Conservation (phyloP, 1,140 invertebrate genomes). For the Cydia amplana region DNA sequence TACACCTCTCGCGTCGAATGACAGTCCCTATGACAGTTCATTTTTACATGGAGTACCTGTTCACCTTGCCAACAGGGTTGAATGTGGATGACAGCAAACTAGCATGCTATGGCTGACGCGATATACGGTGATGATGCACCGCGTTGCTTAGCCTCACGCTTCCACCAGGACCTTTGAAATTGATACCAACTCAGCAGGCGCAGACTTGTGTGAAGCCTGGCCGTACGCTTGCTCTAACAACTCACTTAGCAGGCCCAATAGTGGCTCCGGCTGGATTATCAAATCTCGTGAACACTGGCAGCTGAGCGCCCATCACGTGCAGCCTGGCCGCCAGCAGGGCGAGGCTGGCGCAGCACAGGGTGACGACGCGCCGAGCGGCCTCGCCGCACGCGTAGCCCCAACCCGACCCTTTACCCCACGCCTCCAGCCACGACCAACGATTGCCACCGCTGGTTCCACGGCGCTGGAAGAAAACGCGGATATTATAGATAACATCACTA, state of each 20-base stretch:
- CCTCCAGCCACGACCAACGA: constrained; percentile 64
- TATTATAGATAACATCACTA: background rate
- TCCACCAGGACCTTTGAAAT: no score
- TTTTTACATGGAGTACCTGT: no score
- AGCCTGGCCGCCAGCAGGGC: constrained; percentile 91
- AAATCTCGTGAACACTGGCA: constrained; percentile 96
- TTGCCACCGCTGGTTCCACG: constrained; percentile 82
- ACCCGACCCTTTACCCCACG: constrained; percentile 66
- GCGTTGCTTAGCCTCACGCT: no score
- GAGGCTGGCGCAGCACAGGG: constrained; percentile 89
- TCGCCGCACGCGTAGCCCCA: constrained; percentile 84
- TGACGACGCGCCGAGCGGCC: constrained; percentile 87
- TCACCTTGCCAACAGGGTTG: no score
- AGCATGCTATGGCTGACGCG: no score
- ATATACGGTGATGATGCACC: no score
- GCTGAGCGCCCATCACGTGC: constrained; percentile 96
- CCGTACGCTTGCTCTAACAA: background rate
- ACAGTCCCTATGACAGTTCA: no score
- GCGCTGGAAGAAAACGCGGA: constrained; percentile 79
- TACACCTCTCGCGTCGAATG: no score
- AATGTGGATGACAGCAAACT: no score
- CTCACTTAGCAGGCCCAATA: constrained; percentile 59
- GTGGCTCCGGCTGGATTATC: constrained; percentile 72
- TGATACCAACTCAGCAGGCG: no score
- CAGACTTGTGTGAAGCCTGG: no score